These are phyloP conservation scores for Probaryconus sp. DNA, from an alignment of 1,140 invertebrate genomes.

Conservation along the genomic window DNA sequence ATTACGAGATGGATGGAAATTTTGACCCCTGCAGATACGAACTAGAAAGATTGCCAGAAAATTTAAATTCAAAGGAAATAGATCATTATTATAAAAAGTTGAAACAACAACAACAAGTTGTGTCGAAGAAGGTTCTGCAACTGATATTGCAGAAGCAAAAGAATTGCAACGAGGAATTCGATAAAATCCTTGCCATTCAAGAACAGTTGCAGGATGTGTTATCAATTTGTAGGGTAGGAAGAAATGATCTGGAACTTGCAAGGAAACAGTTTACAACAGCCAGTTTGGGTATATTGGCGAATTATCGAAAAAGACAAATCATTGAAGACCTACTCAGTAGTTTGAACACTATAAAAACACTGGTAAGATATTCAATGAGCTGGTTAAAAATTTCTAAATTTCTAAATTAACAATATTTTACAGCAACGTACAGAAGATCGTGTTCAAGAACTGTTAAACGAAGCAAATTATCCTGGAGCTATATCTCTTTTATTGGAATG, in stretches of 20 bases:
- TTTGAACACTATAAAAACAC: slow-evolving; percentile 88
- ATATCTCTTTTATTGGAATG: slow-evolving; percentile 93
- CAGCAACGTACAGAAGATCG: slow-evolving; percentile 90
- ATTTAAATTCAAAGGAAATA: slow-evolving; percentile 83
- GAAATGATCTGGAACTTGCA: slow-evolving; percentile 85
- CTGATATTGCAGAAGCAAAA: slow-evolving; percentile 93
- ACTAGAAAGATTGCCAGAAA: slow-evolving; percentile 83
- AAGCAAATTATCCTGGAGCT: slow-evolving; percentile 92
- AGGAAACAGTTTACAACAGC: slow-evolving; percentile 90
- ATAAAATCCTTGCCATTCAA: slow-evolving; percentile 88
- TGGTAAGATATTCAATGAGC: slow-evolving; percentile 80
- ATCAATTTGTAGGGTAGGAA: slow-evolving; percentile 84
- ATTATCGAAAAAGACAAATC: slow-evolving; percentile 90
- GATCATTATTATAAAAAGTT: slow-evolving; percentile 83
- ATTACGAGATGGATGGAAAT: slow-evolving; percentile 80
- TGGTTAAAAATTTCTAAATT: too few species aligned
- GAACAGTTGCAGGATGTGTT: slow-evolving; percentile 85
- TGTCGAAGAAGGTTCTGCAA: slow-evolving; percentile 94
- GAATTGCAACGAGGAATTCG: slow-evolving; percentile 89
- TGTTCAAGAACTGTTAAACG: slow-evolving; percentile 87
- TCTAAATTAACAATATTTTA: too few species aligned
- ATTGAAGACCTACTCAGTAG: slow-evolving; percentile 87
- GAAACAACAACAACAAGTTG: slow-evolving; percentile 87
- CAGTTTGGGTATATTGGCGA: slow-evolving; percentile 91
- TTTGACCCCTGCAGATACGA: slow-evolving; percentile 85